Evolutionary conservation across 2,113 vertebrate genomes (phyloP), one percentile per base, ranked within the genome.

Genomic region (Herpailurus yagouaroundi): DNA sequence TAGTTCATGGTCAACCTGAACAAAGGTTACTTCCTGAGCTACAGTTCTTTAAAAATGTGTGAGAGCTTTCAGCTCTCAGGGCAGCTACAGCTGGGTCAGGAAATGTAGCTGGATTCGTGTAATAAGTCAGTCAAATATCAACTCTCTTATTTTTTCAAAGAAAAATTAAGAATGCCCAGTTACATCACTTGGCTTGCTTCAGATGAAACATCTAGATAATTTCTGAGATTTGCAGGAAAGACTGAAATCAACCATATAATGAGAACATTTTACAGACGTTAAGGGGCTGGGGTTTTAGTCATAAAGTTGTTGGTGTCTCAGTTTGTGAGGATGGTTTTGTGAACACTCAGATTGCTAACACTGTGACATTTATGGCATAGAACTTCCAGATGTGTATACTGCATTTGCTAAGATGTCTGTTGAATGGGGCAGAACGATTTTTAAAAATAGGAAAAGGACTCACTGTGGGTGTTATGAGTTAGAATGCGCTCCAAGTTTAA

Each of bases 171-270:
- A 66, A 52, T 50, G 36, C 18, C 48, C 60, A 68, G 3, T 92
- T 94, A 81, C 23, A 45, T 82, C 50, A 60, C 52, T 96, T 63
- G 21, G 36, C 79, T 95, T 91, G 63, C 19, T 85, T 88, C 31
- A 96, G 10, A 94, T 81, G 76, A 81, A 97, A 79, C 31, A 73
- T 87, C 52, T 25, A 92, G 63, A 50, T 97, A 60, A 92, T 84
- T 92, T 74, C 57, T 94, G 57, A 91, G 64, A 84, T 92, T 81
- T 92, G 14, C 19, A 97, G 79, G 21, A 86, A 27, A 95, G 69
- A 76, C 38, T 52, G 48, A 92, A 94, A 71, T 52, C 64, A 92
- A 66, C 31, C 33, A 57, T 15, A 38, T 77, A 50, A 91, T 88
- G 92, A 38, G 41, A 94, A 91, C 50, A 64, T 80, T 90, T 89